These are phyloP conservation scores for Dicerorhinus sumatrensis DNA, from an alignment of 2,113 vertebrate species.

Conservation along the genomic window DNA sequence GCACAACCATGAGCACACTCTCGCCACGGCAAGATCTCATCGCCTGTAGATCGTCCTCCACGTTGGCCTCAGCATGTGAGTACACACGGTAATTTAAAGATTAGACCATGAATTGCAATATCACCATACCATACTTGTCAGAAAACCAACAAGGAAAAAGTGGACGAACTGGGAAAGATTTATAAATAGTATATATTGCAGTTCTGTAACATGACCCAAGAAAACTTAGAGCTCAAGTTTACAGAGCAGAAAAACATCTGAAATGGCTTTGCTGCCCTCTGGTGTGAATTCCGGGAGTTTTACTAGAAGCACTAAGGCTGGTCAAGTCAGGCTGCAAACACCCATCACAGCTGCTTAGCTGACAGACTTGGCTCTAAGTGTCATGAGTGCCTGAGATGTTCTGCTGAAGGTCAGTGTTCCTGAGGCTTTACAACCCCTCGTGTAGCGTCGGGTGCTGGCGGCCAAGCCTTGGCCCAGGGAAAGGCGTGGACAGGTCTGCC, in stretches of 20 bases:
- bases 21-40: background rate
- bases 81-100: background rate
- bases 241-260: background rate
- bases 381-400: no score
- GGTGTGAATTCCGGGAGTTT: conserved; percentile 57
- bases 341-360: no score
- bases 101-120: background rate
- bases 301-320: background rate
- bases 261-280: conserved; percentile 85
- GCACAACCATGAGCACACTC: no score
- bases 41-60: no score
- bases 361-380: no score
- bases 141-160: background rate
- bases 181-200: background rate
- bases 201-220: background rate
- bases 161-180: background rate
- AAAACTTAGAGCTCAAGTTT: background rate
- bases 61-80: background rate
- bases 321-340: no score
- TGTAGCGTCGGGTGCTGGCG: no score
- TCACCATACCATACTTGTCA: background rate
- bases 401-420: no score
- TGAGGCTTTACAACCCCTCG: no score
- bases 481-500: no score
- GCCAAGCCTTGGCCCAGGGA: no score